These are phyloP conservation scores for Sebastes hubbsi DNA, from an alignment of 2,797 vertebrate species.

Conservation along the genomic window DNA sequence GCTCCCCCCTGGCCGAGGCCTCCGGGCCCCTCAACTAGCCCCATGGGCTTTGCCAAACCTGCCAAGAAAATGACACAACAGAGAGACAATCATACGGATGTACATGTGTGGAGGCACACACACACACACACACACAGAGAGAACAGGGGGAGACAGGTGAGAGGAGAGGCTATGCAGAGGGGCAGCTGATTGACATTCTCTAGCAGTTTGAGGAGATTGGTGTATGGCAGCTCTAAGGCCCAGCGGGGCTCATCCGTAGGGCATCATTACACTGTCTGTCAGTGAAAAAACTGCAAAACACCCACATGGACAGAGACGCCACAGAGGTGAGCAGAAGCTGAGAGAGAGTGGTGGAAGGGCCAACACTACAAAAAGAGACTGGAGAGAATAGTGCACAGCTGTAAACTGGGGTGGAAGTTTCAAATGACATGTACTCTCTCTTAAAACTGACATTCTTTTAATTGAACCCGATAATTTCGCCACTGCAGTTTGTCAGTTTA, in stretches of 20 bases:
- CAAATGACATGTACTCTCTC: not conserved
- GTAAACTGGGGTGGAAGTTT: not conserved
- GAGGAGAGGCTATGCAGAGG: conserved; percentile 28
- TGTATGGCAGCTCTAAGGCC: conserved; percentile 45
- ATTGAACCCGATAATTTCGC: not conserved
- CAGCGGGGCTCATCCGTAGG: conserved; percentile 42
- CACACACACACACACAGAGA: not conserved
- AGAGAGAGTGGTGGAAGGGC: not conserved
- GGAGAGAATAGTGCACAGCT: conserved; percentile 8
- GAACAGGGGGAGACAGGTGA: conserved; percentile 37
- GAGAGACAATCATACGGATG: conserved; percentile 28
- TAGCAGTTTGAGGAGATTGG: conserved; percentile 31
- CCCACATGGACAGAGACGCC: conserved; percentile 38
- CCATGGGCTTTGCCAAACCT: conserved; percentile 97
- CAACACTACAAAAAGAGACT: not conserved
- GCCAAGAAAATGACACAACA: conserved; percentile 43
- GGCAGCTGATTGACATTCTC: conserved; percentile 55
- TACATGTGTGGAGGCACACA: not conserved
- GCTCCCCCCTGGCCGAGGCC: conserved; percentile 94
- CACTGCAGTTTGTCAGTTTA: too few relatives aligned
- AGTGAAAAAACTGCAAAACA: conserved; percentile 50
- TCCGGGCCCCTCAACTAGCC: conserved; percentile 95
- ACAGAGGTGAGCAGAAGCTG: conserved; percentile 16
- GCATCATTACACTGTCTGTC: conserved; percentile 66
- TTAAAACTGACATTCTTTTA: not conserved